A percentile compares a stretch with the other conserved stretches of the same genome.
Evolutionary conservation across 2,797 vertebrate species (phyloP).

Genomic region (Sebastes nivosus): DNA sequence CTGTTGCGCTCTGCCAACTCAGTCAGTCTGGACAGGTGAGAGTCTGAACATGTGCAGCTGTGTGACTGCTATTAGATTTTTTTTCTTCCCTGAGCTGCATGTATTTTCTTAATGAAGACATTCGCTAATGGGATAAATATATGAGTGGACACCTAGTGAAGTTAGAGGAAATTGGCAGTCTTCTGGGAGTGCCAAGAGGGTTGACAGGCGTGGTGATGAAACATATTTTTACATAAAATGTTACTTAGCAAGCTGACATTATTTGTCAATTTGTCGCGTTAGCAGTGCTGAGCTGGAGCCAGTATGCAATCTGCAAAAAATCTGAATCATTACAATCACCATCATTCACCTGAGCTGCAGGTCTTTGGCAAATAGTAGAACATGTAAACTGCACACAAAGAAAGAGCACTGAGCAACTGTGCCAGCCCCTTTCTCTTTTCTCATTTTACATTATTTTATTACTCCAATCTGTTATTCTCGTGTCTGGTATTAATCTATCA

Average conservation of each 20-base stretch:
- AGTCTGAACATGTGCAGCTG: neutral
- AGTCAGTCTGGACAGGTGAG: conserved; percentile 4
- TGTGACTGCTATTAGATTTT: neutral
- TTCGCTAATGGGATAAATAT: neutral
- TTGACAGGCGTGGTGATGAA: neutral
- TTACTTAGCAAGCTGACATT: conserved; percentile 4
- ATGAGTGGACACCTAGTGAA: neutral
- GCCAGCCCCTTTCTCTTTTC: neutral
- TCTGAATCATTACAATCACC: neutral
- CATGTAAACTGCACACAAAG: neutral
- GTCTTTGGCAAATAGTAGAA: neutral
- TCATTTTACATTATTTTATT: neutral
- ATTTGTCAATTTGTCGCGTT: neutral
- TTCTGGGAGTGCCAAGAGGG: neutral
- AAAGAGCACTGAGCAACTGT: neutral
- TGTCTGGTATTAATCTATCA: neutral
- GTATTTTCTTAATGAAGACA: neutral
- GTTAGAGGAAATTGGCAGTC: neutral
- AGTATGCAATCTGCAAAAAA: neutral
- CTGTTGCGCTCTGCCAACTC: neutral
- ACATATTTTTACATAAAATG: neutral
- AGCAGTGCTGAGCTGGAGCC: neutral
- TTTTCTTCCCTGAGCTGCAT: neutral
- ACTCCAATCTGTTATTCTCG: neutral
- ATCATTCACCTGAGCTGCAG: neutral